Conservation (phyloP, 2,797 vertebrate genomes). For the Tauraco hartlaubi region DNA sequence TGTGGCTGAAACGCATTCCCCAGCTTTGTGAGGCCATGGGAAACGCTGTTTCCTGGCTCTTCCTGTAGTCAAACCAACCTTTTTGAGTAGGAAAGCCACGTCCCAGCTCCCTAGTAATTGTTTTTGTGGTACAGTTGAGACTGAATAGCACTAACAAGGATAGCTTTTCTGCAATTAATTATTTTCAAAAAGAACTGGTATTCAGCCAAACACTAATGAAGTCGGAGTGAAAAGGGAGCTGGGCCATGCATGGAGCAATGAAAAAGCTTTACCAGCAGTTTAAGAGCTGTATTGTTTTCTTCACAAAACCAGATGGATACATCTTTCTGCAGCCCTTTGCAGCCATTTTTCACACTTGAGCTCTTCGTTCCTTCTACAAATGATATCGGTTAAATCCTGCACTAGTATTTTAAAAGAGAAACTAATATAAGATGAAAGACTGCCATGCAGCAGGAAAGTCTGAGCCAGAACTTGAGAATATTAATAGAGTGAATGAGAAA, state of each 20-base stretch:
- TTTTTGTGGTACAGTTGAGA: not conserved
- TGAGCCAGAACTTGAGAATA: not conserved
- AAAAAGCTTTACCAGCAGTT: not conserved
- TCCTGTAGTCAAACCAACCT: not conserved
- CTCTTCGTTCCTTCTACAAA: not conserved
- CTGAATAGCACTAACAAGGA: not conserved
- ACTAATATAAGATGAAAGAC: not conserved
- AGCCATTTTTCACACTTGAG: not conserved
- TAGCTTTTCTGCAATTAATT: constrained; percentile 2
- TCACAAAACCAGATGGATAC: not conserved
- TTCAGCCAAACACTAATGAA: not conserved
- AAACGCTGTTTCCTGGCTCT: not conserved
- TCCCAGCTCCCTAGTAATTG: not conserved
- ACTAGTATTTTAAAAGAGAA: not conserved
- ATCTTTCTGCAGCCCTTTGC: not conserved
- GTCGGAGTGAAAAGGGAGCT: not conserved
- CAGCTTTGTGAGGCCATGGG: not conserved
- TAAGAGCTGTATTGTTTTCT: not conserved
- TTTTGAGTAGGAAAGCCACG: not conserved
- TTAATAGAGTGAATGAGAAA: not conserved
- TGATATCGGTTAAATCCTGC: not conserved
- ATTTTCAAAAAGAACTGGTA: not conserved
- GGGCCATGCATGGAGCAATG: not conserved
- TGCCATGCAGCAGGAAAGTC: not conserved
- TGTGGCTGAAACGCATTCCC: not conserved